Percentiles rank a stretch among this genome's conserved stretches.
These are phyloP conservation scores for Piezodorus guildinii DNA, from an alignment of 1,140 invertebrate genomes.

Conservation along the genomic window DNA sequence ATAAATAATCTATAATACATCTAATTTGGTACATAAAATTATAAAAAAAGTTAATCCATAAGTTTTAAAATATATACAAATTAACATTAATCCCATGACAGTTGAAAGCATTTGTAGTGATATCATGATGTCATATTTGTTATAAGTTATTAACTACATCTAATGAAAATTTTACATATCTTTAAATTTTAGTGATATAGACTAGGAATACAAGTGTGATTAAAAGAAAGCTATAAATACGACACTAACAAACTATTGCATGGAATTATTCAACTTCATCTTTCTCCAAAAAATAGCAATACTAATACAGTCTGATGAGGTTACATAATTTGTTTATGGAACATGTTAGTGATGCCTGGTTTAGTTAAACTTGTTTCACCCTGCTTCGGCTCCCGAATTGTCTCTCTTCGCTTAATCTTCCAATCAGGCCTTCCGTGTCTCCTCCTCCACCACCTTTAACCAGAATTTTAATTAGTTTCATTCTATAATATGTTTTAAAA, in stretches of 20 bases:
- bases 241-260: too few species aligned
- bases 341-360: neutral
- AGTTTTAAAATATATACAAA: neutral
- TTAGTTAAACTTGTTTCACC: conserved; percentile 13
- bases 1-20: conserved; percentile 4
- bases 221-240: too few species aligned
- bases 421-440: conserved; percentile 17
- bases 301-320: too few species aligned
- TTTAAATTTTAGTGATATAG: too few species aligned
- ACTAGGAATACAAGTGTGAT: too few species aligned
- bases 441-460: conserved; percentile 20
- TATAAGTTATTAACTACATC: too few species aligned
- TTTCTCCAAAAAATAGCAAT: too few species aligned
- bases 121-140: too few species aligned
- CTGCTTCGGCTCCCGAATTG: conserved; percentile 5
- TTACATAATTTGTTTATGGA: neutral
- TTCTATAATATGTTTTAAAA: neutral
- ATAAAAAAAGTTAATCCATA: neutral
- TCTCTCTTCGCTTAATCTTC: conserved; percentile 17
- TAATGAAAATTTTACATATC: too few species aligned
- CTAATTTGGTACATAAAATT: neutral
- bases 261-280: too few species aligned
- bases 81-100: neutral
- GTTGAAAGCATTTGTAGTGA: conserved; percentile 1
- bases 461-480: conserved; percentile 4